These are phyloP conservation scores for Eudasyphora cyanicolor DNA, from an alignment of 2,888 invertebrate species.

Conservation along the genomic window DNA sequence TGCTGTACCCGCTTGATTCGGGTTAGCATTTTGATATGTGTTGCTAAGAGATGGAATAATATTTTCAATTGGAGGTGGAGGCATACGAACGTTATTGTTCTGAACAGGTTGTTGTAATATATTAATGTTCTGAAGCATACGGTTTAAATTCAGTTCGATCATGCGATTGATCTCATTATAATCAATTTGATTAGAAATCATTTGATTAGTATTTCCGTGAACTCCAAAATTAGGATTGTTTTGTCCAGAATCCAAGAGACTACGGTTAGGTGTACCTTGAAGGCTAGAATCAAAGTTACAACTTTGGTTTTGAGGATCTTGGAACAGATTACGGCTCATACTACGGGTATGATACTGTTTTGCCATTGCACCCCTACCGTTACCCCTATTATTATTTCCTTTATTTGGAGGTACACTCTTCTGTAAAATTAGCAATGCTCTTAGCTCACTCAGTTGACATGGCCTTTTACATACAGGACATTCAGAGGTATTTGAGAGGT, in stretches of 20 bases:
- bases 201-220: neutral
- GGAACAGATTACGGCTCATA: neutral
- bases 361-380: neutral
- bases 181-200: neutral
- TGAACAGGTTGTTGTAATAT: too few relatives aligned
- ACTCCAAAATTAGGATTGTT: neutral
- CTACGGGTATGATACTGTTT: neutral
- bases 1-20: too few relatives aligned
- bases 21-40: too few relatives aligned
- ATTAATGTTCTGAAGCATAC: too few relatives aligned
- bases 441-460: neutral
- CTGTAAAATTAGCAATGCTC: neutral
- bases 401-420: neutral
- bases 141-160: neutral
- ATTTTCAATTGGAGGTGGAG: too few relatives aligned
- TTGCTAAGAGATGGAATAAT: too few relatives aligned
- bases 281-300: neutral
- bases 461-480: neutral
- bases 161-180: neutral
- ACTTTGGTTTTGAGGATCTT: neutral
- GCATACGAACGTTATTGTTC: neutral
- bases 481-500: neutral
- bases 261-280: neutral
- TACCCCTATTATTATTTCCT: neutral
- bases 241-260: neutral